Evolutionary conservation across 2,888 invertebrate species (phyloP), one percentile per base, ranked within the genome.

Genomic region (Drosophila atripex): DNA sequence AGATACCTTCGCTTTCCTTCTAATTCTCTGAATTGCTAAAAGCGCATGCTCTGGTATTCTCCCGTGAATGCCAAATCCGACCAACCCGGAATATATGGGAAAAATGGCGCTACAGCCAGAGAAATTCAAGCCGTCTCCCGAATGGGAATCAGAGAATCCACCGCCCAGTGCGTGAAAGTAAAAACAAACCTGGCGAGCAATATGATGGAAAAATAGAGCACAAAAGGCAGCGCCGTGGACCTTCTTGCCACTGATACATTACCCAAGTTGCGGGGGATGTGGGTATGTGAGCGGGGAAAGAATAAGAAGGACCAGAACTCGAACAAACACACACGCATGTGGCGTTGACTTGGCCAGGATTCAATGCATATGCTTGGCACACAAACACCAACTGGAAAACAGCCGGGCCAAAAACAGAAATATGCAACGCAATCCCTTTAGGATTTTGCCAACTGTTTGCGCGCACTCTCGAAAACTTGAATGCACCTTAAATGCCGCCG

Each of bases 391-490:
- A 49, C 52, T 30, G 30, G 59, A 28, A 54, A 18, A 35, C 54
- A 55, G 66, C 35, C 47, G 60, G 57, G 61, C 71, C 74, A 66
- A 74, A 72, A 74, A 66, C 74, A 58, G 61, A 61, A 72, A 66
- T 74, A 74, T 76, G 76, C 70, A 74, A 58, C 61, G 76, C 56
- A 54, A 71, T 70, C 71, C 70, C 50, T 55, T 50, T 30, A 47
- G 58, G 72, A 73, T 55, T 65, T 75, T 56, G 71, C 68, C 84
- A 46, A 46, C 64, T 65, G 64, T 78, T 73, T 80, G 80, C 71
- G 63, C 64, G 65, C 51, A 66, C 66, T 77, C 78, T 69, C 55
- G 59, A 61, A 68, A 76, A 84, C 85, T 76, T 73, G 55, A 75
- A 76, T 75, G 82, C 73, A 78, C 70, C 75, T 80, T 71, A 64